Base-by-base conservation (phyloP, 2,888 invertebrate genomes). In the Caenorhabditis afra region DNA sequence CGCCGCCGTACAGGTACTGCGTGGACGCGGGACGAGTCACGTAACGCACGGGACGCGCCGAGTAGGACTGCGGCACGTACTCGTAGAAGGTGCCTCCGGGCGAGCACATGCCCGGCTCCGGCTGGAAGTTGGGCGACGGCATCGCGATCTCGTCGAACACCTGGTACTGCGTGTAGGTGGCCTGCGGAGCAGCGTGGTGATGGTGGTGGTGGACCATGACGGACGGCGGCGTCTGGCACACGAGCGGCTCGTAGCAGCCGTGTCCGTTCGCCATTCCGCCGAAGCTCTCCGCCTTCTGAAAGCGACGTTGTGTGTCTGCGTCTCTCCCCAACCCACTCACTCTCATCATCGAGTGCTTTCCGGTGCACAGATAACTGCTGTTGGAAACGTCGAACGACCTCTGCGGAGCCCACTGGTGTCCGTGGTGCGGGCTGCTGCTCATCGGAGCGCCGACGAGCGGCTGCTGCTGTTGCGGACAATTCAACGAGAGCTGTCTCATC, bases 251-350 rank as follows among this genome's bases (percentile, higher is more conserved):
- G 47, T 64, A 70, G 23, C 47, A 67, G 11, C 62, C 55, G 18
- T 70, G 68, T 0, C 59, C 61, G 18, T 62, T 64, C 3, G 47
- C 59, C 70, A 78, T 78, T 71, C 83, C 83, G 35, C 83, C 83
- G 41, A 83, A 83, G 44, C 83, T 83, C 29, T 78, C 83, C 7
- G 83, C 81, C 53, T 79, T 81, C 81, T 81, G 57, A 29, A 82
- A 70, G 22, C 5, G 16, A 18, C 22, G 11, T 18, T 11, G 22
- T 16, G 5, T 10, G 1, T n/a, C 18, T 22, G 18, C 16, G 11
- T n/a, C 22, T 44, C 49, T 22, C 52, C 11, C 14, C n/a, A 7
- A 5, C 35, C 3, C 45, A 23, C 53, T 62, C 49, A 71, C 73
- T 52, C 61, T 66, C 66, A 74, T 74, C 45, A 65, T 66, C 3